A percentile compares a stretch with the other conserved stretches of the same genome.
Evolutionary conservation across 2,797 vertebrate species (phyloP).

Genomic region (Dicrostonyx torquatus): DNA sequence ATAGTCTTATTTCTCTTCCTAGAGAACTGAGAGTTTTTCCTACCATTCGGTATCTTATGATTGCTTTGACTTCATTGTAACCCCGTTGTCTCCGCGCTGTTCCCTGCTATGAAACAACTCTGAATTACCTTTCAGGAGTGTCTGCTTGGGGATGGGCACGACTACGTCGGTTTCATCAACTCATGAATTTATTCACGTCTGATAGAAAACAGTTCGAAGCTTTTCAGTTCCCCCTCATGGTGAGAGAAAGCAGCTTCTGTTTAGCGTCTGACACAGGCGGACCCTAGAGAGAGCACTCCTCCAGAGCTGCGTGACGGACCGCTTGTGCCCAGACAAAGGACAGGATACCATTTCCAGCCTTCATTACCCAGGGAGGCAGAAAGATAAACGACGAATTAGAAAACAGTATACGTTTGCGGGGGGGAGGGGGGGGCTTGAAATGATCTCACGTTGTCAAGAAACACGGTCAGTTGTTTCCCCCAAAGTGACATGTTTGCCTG

Average conservation of each 20-base stretch:
- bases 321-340: neutral
- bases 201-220: neutral
- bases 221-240: neutral
- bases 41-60: neutral
- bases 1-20: neutral
- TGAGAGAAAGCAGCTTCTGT: neutral
- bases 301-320: neutral
- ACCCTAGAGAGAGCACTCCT: neutral
- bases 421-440: neutral
- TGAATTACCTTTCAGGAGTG: neutral
- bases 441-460: neutral
- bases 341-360: neutral
- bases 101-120: neutral
- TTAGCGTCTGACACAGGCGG: neutral
- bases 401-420: neutral
- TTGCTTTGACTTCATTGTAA: neutral
- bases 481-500: conserved; percentile 34
- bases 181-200: neutral
- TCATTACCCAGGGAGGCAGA: neutral
- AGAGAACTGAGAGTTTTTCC: conserved; percentile 27
- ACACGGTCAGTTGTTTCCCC: neutral
- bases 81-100: neutral
- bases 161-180: neutral
- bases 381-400: neutral
- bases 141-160: neutral